Conservation (phyloP, 2,888 invertebrate genomes). For the Trachelus troglodyta region DNA sequence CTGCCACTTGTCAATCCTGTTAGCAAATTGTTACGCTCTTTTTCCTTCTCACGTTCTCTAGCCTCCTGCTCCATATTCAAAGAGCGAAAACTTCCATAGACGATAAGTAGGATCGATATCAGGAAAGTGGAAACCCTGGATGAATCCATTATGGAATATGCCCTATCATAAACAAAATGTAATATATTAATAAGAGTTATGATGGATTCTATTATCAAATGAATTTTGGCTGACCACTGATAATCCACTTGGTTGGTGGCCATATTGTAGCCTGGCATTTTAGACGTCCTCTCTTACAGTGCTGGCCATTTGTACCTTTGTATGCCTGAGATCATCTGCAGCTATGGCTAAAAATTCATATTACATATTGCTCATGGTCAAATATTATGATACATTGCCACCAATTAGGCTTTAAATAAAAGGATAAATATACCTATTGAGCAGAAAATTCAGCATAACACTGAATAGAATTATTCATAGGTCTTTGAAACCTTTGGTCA, state of each 20-base stretch:
- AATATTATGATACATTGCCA: not conserved
- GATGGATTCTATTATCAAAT: conserved; percentile 3
- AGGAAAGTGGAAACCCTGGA: conserved; percentile 96
- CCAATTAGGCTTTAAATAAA: not conserved
- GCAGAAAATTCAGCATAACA: conserved; percentile 53
- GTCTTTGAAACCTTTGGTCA: conserved; percentile 49
- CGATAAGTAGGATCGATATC: conserved; percentile 96
- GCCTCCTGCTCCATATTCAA: conserved; percentile 97
- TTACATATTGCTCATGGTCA: not conserved
- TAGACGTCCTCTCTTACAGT: conserved; percentile 51
- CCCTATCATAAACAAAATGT: conserved; percentile 69
- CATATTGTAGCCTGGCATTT: conserved; percentile 50
- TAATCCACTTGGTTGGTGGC: conserved; percentile 68
- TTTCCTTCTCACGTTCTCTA: conserved; percentile 81
- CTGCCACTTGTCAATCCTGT: conserved; percentile 69
- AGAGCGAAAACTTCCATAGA: conserved; percentile 97
- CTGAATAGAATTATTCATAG: conserved; percentile 38
- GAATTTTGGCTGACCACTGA: conserved; percentile 63
- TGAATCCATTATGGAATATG: conserved; percentile 97
- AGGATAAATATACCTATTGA: conserved; percentile 46
- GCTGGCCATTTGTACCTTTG: conserved; percentile 41
- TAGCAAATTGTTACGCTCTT: conserved; percentile 77
- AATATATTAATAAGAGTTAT: not conserved
- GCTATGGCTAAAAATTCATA: conserved; percentile 36
- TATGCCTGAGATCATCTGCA: conserved; percentile 62